Conservation (phyloP, 2,113 vertebrate genomes). For the Rhinogobius similis region DNA sequence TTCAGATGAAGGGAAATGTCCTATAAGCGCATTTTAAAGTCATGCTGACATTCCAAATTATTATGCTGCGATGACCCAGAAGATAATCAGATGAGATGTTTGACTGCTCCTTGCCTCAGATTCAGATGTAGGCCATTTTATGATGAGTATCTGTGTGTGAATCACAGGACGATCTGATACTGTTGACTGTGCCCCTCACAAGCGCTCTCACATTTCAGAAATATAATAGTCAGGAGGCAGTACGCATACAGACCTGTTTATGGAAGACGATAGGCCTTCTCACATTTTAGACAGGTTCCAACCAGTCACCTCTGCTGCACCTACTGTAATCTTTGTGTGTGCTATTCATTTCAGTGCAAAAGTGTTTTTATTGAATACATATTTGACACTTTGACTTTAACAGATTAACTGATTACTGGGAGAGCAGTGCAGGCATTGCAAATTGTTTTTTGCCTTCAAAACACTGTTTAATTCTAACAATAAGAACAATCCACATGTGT, state of each 20-base stretch:
- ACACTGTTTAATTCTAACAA: no score
- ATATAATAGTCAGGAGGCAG: background rate
- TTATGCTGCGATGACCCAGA: no score
- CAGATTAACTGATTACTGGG: no score
- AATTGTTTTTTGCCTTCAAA: no score
- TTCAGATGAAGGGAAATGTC: no score
- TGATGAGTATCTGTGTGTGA: background rate
- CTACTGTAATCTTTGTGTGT: background rate
- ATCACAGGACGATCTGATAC: background rate
- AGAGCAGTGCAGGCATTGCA: no score
- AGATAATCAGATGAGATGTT: no score
- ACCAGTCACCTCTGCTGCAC: background rate
- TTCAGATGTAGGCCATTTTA: background rate
- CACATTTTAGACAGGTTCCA: background rate
- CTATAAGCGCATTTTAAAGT: no score
- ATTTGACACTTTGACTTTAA: background rate
- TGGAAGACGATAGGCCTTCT: background rate
- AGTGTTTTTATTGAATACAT: background rate
- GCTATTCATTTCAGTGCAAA: background rate
- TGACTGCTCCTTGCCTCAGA: background rate
- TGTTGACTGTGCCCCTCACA: background rate
- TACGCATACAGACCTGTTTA: background rate
- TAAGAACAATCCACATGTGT: no score
- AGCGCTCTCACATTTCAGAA: background rate
- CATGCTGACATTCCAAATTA: no score